These are phyloP conservation scores for Lasioglossum morio DNA, from an alignment of 2,888 invertebrate genomes.

Conservation along the genomic window DNA sequence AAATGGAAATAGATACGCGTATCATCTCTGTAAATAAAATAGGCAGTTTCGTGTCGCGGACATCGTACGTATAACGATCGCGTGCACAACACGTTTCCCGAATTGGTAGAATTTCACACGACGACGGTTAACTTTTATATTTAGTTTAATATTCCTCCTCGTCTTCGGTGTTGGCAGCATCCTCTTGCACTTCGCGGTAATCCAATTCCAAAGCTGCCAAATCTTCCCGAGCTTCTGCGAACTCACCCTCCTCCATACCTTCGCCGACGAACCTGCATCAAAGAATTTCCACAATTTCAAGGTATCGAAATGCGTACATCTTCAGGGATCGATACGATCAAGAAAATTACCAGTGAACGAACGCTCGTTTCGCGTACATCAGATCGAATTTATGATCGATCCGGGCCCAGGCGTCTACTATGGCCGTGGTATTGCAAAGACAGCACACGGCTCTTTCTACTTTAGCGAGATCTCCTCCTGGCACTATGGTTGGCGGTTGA, in stretches of 20 bases:
- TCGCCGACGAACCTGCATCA: slow-evolving; percentile 76
- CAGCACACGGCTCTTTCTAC: slow-evolving; percentile 95
- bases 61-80: neutral
- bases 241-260: slow-evolving; percentile 80
- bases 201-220: slow-evolving; percentile 78
- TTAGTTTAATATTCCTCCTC: slow-evolving; percentile 75
- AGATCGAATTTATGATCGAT: slow-evolving; percentile 79
- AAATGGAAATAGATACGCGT: neutral
- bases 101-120: neutral
- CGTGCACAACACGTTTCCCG: neutral
- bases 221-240: slow-evolving; percentile 78
- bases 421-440: slow-evolving; percentile 92
- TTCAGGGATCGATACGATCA: neutral
- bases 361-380: slow-evolving; percentile 78
- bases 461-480: slow-evolving; percentile 92
- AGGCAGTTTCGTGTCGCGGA: neutral
- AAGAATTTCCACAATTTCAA: neutral
- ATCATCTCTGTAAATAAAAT: neutral
- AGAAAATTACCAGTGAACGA: slow-evolving; percentile 76
- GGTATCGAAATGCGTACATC: neutral
- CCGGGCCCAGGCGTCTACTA: slow-evolving; percentile 78
- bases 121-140: no score
- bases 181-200: slow-evolving; percentile 79
- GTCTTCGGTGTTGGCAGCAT: slow-evolving; percentile 75
- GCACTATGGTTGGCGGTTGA: slow-evolving; percentile 92